A percentile compares a stretch with the other conserved stretches of the same genome.
Conservation (phyloP, 2,888 invertebrate genomes). For the Adelognathus sp. region DNA sequence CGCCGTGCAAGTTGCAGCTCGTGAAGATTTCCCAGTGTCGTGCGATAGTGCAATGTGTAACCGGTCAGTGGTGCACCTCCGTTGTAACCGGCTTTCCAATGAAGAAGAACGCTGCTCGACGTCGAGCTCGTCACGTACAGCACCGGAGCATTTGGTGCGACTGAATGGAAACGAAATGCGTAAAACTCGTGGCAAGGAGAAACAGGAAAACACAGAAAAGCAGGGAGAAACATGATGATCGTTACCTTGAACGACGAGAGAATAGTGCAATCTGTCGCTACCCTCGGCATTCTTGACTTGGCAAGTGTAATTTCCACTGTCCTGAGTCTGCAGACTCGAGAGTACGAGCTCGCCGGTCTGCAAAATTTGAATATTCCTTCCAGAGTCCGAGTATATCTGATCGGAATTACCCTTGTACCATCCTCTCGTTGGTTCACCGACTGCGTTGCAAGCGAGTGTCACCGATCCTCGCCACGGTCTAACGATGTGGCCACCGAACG, state of each 20-base stretch:
- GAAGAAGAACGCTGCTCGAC: constrained; percentile 87
- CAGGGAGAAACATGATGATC: neutral
- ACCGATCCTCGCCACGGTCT: constrained; percentile 87
- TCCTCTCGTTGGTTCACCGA: constrained; percentile 85
- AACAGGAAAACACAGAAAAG: too few relatives aligned
- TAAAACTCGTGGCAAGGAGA: too few relatives aligned
- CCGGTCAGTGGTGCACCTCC: constrained; percentile 88
- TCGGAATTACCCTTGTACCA: constrained; percentile 85
- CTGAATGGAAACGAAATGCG: constrained; percentile 77
- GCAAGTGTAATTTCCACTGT: constrained; percentile 88
- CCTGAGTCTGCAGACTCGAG: constrained; percentile 85
- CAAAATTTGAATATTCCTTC: constrained; percentile 85
- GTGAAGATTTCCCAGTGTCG: constrained; percentile 86
- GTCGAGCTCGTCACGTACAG: constrained; percentile 90
- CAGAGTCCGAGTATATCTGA: constrained; percentile 83
- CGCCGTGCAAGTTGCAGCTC: constrained; percentile 86
- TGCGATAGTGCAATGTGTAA: constrained; percentile 86
- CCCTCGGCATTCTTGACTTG: constrained; percentile 87
- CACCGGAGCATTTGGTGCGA: constrained; percentile 88
- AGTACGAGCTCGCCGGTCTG: constrained; percentile 87
- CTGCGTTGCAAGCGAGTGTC: constrained; percentile 85
- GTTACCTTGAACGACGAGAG: constrained; percentile 85
- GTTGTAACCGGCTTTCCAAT: constrained; percentile 88
- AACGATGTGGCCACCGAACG: constrained; percentile 86
- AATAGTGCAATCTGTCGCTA: constrained; percentile 85